Evolutionary conservation across 2,113 vertebrate species (phyloP).

Genomic region (Corvus hawaiiensis): DNA sequence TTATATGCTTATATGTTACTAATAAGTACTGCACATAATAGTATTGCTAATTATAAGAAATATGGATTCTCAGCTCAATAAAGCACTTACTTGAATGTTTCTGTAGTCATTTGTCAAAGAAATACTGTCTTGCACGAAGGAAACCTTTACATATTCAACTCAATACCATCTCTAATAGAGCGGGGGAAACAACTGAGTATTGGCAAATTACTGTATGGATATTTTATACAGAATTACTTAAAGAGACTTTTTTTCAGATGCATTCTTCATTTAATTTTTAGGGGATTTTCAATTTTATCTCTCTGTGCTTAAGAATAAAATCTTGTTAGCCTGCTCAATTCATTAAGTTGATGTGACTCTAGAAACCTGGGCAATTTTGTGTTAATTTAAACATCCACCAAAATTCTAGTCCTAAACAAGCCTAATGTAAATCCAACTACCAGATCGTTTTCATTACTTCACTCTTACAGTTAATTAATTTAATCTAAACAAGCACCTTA

Average conservation of each 20-base stretch:
- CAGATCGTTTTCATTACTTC: background rate
- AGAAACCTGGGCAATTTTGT: background rate
- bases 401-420: background rate
- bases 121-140: background rate
- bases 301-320: background rate
- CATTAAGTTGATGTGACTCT: background rate
- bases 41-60: background rate
- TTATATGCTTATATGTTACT: background rate
- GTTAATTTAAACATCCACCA: background rate
- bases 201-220: background rate
- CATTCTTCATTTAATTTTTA: background rate
- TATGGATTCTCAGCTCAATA: background rate
- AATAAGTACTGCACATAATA: background rate
- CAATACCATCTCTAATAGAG: background rate
- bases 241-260: background rate
- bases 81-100: background rate
- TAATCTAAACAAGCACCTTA: background rate
- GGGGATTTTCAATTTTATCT: background rate
- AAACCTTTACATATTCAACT: background rate
- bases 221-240: background rate
- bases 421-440: background rate
- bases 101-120: background rate
- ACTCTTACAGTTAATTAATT: background rate
- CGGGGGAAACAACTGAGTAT: background rate
- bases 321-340: background rate